Evolutionary conservation across 1,140 invertebrate species (phyloP), one percentile per base, ranked within the genome.

Genomic region (Ephestia elutella): DNA sequence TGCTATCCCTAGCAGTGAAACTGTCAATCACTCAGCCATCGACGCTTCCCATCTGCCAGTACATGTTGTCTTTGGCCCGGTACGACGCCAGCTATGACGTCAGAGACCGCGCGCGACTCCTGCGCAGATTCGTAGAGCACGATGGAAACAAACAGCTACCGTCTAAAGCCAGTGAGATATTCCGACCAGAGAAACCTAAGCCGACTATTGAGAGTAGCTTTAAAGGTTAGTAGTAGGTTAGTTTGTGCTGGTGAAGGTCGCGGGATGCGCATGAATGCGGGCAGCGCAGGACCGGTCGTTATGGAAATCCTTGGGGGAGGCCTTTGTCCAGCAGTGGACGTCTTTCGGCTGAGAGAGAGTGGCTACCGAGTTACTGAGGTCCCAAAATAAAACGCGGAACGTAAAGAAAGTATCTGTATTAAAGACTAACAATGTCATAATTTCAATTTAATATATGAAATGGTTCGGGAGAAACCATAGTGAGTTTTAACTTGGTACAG

Each of bases 81-180:
- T 99, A 99, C 82, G 99, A 99, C 90, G 93, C 95, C 55, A 99
- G 97, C 86, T 99, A 99, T 79, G 98, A 99, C 89, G 98, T 99
- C 44, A 90, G 99, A 38, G 99, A 99, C 89, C 90, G 98, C 0
- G 96, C 96, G 2, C 89, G 98, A 18, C 94, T 99, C 72, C 88
- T 99, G 15, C 92, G 93, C 19, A 93, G 94, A 28, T 94, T 99
- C 68, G 92, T 98, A 3, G 93, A 95, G 72, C 8, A 20, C 49
- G 90, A 60, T 80, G 84, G 58, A 74, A 8, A 2, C 66, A 78
- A 90, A 71, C 71, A 92, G 57, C 81, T 98, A 4, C 81, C 92
- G 0, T 90, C 93, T 59, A 91, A 95, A 84, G 94, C 95, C 0
- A 93, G 94, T 65, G 92, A 93, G 67, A 95, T 99, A 66, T 98